These are phyloP conservation scores for Leiothrix lutea DNA, from an alignment of 2,113 vertebrate genomes.

Conservation along the genomic window DNA sequence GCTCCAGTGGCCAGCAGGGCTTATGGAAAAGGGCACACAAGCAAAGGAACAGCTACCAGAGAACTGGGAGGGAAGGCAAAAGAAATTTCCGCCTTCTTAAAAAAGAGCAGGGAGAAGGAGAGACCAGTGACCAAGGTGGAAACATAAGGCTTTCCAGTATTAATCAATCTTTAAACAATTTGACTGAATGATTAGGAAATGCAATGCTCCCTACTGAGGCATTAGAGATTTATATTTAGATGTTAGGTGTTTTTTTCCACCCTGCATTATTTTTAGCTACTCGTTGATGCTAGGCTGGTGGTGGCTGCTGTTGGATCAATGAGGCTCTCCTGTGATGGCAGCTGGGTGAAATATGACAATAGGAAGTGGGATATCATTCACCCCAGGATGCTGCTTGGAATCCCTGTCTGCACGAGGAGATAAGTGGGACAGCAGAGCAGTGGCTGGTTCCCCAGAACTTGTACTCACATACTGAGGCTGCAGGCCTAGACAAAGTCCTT, in stretches of 20 bases:
- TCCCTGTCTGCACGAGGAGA: accelerated
- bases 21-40: neutral
- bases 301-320: neutral
- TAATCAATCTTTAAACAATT: conserved; percentile 48
- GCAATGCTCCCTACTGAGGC: conserved; percentile 25
- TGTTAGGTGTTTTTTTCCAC: neutral
- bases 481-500: neutral
- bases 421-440: accelerated
- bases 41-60: neutral
- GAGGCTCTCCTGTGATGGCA: neutral
- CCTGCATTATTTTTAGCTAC: neutral
- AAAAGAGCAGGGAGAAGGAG: neutral
- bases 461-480: accelerated
- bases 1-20: neutral
- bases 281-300: neutral
- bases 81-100: neutral
- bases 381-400: neutral
- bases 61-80: neutral
- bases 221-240: conserved; percentile 55
- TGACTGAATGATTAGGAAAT: conserved; percentile 43
- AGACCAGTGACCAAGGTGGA: neutral
- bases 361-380: accelerated
- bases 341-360: neutral
- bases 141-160: conserved; percentile 34
- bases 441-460: neutral